Conservation (phyloP, 2,113 vertebrate genomes). For the Passer montanus region DNA sequence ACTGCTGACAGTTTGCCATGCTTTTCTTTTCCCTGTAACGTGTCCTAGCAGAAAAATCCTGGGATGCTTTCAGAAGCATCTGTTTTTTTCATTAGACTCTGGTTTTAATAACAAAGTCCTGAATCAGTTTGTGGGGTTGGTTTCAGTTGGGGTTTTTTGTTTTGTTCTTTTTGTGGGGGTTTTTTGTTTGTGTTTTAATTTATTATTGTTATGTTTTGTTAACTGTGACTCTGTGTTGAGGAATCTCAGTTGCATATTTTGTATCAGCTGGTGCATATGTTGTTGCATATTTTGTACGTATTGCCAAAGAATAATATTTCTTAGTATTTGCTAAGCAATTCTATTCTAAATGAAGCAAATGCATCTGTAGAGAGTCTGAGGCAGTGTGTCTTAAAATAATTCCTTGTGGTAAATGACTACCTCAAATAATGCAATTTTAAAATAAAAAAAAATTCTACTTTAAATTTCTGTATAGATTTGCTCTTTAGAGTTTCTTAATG, state of each 20-base stretch:
- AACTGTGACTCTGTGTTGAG: not conserved
- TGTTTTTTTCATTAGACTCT: not conserved
- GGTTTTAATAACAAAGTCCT: not conserved
- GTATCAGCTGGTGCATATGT: not conserved
- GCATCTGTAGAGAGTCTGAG: not conserved
- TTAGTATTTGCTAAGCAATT: not conserved
- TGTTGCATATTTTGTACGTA: not conserved
- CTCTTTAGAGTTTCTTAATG: not conserved
- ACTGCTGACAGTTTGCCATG: not conserved
- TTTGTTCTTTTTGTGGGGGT: not conserved
- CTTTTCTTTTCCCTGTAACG: not conserved
- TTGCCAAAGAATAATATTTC: not conserved
- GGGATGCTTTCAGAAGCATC: not conserved
- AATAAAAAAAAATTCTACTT: not conserved
- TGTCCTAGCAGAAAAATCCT: not conserved
- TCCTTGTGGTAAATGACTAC: not conserved
- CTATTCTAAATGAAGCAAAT: not conserved
- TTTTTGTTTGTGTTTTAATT: not conserved
- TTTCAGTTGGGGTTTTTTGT: not conserved
- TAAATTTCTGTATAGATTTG: not conserved
- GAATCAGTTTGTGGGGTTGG: not conserved
- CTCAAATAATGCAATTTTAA: not conserved
- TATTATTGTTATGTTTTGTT: not conserved
- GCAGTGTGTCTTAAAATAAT: not conserved
- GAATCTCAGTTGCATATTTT: not conserved